phyloP scores from a whole-genome alignment of 2,113 vertebrate genomes.

The Ageneiosus marmoratus region DNA sequence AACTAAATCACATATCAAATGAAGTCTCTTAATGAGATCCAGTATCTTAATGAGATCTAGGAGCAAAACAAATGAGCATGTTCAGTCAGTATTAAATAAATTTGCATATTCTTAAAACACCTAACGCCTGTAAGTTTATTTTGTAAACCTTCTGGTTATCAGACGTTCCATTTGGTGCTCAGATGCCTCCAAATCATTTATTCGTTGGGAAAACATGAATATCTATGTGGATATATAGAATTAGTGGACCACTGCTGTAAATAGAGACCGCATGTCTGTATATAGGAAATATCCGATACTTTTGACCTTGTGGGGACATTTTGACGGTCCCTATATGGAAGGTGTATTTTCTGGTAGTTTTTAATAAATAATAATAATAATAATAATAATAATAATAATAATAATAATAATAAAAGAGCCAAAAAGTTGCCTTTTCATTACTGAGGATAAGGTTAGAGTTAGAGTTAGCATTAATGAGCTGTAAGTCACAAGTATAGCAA shows the following conservation, averaged over 20 bases:
- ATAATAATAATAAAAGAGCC: too few relatives aligned
- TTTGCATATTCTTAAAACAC: neutral
- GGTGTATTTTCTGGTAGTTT: neutral
- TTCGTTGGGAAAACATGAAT: neutral
- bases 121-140: neutral
- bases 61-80: constrained; percentile 4
- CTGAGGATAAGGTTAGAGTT: too few relatives aligned
- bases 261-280: too few relatives aligned
- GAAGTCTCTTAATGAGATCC: neutral
- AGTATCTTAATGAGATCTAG: constrained; percentile 12
- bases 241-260: neutral
- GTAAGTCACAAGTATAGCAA: too few relatives aligned
- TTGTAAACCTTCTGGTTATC: neutral
- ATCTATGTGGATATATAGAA: neutral
- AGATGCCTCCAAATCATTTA: neutral
- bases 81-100: neutral
- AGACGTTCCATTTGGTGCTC: neutral
- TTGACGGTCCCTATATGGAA: too few relatives aligned
- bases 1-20: neutral
- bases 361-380: too few relatives aligned
- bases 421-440: too few relatives aligned
- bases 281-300: too few relatives aligned
- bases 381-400: too few relatives aligned
- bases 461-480: too few relatives aligned
- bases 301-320: neutral